Evolutionary conservation across 2,113 vertebrate species (phyloP).

Genomic region (Ginglymostoma cirratum): DNA sequence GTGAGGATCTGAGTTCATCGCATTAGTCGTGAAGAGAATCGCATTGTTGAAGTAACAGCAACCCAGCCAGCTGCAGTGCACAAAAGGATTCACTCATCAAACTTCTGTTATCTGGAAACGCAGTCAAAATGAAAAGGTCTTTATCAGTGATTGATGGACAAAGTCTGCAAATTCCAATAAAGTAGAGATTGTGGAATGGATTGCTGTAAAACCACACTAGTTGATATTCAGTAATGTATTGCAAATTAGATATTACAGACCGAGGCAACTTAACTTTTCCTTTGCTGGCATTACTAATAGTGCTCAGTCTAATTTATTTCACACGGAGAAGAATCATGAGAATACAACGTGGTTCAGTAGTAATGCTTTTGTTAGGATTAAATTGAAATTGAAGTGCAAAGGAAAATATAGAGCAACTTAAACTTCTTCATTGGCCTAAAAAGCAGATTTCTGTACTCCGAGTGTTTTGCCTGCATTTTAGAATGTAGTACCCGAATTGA

Average conservation of each 20-base stretch:
- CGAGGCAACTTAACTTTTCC: background rate
- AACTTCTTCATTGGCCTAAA: background rate
- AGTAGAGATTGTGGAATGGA: slow-evolving; percentile 28
- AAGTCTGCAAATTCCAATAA: slow-evolving; percentile 31
- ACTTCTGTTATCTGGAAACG: slow-evolving; percentile 26
- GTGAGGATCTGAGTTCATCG: background rate
- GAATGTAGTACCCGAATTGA: background rate
- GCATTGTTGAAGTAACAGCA: background rate
- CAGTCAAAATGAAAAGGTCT: background rate
- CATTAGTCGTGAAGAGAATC: background rate
- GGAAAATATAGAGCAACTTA: background rate
- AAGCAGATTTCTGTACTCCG: background rate
- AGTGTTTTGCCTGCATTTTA: background rate
- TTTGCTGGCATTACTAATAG: background rate
- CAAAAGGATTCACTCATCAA: slow-evolving; percentile 19
- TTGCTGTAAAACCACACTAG: background rate
- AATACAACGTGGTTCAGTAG: background rate
- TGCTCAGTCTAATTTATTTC: background rate
- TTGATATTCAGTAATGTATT: background rate
- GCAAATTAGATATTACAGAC: background rate
- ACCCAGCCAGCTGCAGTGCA: background rate
- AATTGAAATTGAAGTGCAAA: background rate
- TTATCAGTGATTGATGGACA: slow-evolving; percentile 36
- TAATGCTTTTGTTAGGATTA: background rate
- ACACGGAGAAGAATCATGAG: background rate